Conservation (phyloP, 2,113 vertebrate genomes). For the Neotragus moschatus region DNA sequence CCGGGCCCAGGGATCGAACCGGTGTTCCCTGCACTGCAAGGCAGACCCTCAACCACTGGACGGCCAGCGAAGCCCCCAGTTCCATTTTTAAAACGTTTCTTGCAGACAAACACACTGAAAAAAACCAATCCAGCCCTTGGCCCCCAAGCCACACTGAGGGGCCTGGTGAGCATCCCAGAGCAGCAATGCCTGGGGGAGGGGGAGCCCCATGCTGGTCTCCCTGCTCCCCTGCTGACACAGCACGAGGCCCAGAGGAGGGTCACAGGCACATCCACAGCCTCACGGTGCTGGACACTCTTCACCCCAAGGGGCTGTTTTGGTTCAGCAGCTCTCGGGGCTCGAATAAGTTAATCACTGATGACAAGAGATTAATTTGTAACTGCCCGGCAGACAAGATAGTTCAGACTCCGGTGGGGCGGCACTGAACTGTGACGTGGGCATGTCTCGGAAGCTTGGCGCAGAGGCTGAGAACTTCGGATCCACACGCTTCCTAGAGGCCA, state of each 20-base stretch:
- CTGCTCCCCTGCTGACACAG: conserved; percentile 50
- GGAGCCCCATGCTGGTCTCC: background rate
- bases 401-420: conserved; percentile 43
- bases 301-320: conserved; percentile 66
- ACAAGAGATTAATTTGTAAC: conserved; percentile 73
- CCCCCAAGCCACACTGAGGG: background rate
- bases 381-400: conserved; percentile 72
- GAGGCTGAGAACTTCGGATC: conserved; percentile 16
- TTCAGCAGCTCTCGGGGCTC: conserved; percentile 69
- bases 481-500: background rate
- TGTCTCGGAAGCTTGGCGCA: background rate
- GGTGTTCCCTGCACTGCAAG: background rate
- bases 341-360: conserved; percentile 76
- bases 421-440: conserved; percentile 60
- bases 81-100: background rate
- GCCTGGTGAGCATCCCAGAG: background rate
- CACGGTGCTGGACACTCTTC: conserved; percentile 11
- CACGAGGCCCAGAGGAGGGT: conserved; percentile 28
- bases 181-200: background rate
- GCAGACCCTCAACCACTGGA: background rate
- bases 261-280: conserved; percentile 5
- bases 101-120: background rate
- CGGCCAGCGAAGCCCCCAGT: rapidly evolving
- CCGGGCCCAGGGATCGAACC: background rate
- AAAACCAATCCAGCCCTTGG: background rate